phyloP scores from a whole-genome alignment of 2,888 invertebrate genomes.

The Dicyrtomina minuta region DNA sequence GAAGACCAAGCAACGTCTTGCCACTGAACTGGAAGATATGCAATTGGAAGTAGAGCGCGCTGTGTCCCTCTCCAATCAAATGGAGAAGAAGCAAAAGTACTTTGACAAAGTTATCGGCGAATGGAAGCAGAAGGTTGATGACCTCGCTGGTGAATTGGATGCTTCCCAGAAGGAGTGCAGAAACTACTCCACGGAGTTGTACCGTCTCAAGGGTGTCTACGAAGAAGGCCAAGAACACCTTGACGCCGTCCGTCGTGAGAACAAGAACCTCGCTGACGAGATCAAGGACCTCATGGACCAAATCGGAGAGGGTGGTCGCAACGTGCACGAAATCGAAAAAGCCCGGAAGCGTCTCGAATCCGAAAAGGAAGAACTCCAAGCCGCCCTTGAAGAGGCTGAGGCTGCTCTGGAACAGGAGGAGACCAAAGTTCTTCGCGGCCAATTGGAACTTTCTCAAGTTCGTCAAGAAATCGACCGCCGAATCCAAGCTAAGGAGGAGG shows the following conservation, averaged over 20 bases:
- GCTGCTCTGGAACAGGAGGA: constrained; percentile 99
- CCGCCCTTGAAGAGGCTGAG: constrained; percentile 98
- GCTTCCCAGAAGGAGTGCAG: constrained; percentile 99
- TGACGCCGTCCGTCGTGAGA: constrained; percentile 97
- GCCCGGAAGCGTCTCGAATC: constrained; percentile 97
- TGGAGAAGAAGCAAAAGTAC: constrained; percentile 99
- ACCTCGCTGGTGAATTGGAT: constrained; percentile 94
- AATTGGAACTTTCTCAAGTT: constrained; percentile 96
- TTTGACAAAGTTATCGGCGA: constrained; percentile 99
- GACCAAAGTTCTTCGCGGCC: constrained; percentile 95
- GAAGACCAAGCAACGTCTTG: constrained; percentile 95
- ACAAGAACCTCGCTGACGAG: constrained; percentile 99
- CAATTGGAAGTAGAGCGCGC: constrained; percentile 97
- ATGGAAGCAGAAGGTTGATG: constrained; percentile 99
- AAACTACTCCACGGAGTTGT: constrained; percentile 98
- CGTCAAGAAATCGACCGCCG: constrained; percentile 99
- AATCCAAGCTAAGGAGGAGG: constrained; percentile 99
- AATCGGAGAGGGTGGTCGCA: constrained; percentile 98
- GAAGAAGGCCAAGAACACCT: constrained; percentile 97
- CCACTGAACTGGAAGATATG: constrained; percentile 96
- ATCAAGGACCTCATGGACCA: constrained; percentile 99
- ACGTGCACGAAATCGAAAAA: constrained; percentile 95
- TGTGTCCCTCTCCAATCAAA: constrained; percentile 89
- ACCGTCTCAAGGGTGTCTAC: constrained; percentile 95
- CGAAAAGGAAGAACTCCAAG: constrained; percentile 99